Evolutionary conservation across 2,888 invertebrate genomes (phyloP), one percentile per base, ranked within the genome.

Genomic region (Acanthoscelides obtectus): DNA sequence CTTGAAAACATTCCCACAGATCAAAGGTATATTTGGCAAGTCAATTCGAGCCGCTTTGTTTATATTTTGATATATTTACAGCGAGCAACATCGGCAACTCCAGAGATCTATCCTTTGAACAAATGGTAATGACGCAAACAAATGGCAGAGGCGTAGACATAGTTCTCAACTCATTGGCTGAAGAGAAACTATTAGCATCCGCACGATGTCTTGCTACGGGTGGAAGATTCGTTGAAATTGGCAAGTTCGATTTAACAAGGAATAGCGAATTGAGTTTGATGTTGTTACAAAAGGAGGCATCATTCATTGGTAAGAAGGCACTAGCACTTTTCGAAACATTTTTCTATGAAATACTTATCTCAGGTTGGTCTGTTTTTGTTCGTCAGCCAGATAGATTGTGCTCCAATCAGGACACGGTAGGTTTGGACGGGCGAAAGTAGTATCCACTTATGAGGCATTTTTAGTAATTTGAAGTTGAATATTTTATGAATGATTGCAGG

Each of bases 111-210:
- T 91, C 92, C 0, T 99, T 99, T 84, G 97, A 98, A 83, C 89
- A 91, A 76, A 91, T 97, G 89, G 89, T 99, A 71, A 88, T 92
- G 78, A 88, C 87, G 68, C 89, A 91, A 80, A 98, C 98, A 0
- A 88, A 92, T 6, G 97, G 98, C 17, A 88, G 88, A 77, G 97
- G 98, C 64, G 98, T 99, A 0, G 95, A 99, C 81, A 86, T 97
- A 70, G 94, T 98, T n/a, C 86, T 96, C 6, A 99, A 99, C 84
- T 97, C 97, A 0, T 86, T 99, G 66, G 91, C 97, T 0, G 97
- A 96, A 80, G 97, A 98, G 67, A 98, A 98, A 84, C 88, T 98
- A 0, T 88, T 90, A 80, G 93, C 91, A 0, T 91, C 92, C 0
- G 83, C 91, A 0, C 86, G 90, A 2, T 92, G 92, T 76, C 82